Conservation (phyloP, 2,888 invertebrate genomes). For the Timema podura region DNA sequence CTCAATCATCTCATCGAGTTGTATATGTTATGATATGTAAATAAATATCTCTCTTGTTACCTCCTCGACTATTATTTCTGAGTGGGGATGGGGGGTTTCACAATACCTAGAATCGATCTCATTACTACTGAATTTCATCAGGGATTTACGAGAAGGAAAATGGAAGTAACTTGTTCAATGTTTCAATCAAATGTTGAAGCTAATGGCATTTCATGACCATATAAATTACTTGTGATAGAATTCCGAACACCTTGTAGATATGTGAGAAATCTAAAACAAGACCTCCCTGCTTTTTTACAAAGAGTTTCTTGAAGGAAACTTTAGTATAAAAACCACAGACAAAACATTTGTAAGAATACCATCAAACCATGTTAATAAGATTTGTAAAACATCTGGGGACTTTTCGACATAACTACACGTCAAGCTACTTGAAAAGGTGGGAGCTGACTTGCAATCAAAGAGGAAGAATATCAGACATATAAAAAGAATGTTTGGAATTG, state of each 20-base stretch:
- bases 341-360: no score
- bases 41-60: no score
- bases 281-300: neutral
- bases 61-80: no score
- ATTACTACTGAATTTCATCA: constrained; percentile 1
- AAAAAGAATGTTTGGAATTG: no score
- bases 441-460: constrained; percentile 7
- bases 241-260: neutral
- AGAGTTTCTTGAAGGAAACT: neutral
- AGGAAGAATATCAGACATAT: neutral
- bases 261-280: neutral
- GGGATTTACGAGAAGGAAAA: neutral
- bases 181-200: neutral
- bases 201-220: neutral
- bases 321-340: no score
- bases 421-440: neutral
- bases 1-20: no score
- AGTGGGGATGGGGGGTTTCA: no score
- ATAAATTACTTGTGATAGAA: neutral
- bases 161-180: neutral
- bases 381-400: neutral
- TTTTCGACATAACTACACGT: constrained; percentile 9
- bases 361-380: neutral
- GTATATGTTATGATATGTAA: no score
- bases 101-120: neutral